Conservation (phyloP, 2,797 vertebrate genomes). For the Sebastes hubbsi region DNA sequence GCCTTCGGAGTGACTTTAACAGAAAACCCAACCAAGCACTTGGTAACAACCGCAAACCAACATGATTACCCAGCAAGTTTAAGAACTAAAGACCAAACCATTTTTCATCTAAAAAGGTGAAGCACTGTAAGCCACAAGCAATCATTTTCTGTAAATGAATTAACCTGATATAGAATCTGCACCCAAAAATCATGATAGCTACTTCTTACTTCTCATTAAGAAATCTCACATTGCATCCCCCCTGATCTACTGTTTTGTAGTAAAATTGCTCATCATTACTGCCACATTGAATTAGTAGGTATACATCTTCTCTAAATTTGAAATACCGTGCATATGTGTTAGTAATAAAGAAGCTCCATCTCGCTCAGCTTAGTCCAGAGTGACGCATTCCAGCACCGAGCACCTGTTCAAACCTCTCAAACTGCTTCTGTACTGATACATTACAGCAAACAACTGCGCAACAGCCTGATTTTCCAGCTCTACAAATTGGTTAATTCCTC, state of each 20-base stretch:
- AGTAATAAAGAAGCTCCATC: constrained; percentile 7
- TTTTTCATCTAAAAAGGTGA: background rate
- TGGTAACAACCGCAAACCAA: background rate
- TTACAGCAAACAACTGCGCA: constrained; percentile 48
- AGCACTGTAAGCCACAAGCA: background rate
- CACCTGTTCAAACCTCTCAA: constrained; percentile 53
- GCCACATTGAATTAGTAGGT: background rate
- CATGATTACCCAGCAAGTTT: background rate
- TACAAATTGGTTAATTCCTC: constrained; percentile 69
- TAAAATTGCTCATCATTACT: background rate
- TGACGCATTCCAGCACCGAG: constrained; percentile 14
- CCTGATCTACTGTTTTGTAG: background rate
- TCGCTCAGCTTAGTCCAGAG: background rate
- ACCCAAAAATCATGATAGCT: background rate
- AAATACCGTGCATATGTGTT: background rate
- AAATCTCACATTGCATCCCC: background rate
- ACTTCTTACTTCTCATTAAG: background rate
- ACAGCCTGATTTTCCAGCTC: constrained; percentile 60
- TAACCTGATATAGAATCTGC: background rate
- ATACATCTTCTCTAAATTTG: constrained; percentile 5
- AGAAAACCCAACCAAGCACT: accelerated
- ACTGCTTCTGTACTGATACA: constrained; percentile 40
- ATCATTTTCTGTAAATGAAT: background rate
- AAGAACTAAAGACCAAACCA: background rate
- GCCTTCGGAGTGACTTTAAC: too few species aligned